Percentiles rank a stretch among this genome's conserved stretches.
Conservation (phyloP, 2,888 invertebrate genomes). For the Perizoma affinitatum region DNA sequence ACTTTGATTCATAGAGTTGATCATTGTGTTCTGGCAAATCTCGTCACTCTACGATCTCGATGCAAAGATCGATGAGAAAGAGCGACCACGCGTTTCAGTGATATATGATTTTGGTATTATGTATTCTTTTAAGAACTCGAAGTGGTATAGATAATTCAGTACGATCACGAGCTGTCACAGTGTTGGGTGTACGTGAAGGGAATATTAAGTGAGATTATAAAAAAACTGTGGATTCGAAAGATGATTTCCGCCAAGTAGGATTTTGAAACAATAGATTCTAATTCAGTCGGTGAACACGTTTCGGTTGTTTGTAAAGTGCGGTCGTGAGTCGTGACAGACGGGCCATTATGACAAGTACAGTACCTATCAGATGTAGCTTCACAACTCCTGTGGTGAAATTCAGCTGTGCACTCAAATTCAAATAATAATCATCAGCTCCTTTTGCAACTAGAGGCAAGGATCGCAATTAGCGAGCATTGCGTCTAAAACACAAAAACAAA, state of each 20-base stretch:
- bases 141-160: not conserved
- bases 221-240: conserved; percentile 20
- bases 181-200: conserved; percentile 1
- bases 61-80: too few species aligned
- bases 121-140: too few species aligned
- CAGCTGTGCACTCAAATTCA: not conserved
- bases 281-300: conserved; percentile 49
- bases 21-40: not conserved
- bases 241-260: conserved; percentile 22
- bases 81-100: not conserved
- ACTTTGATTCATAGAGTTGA: conserved; percentile 17
- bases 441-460: too few species aligned
- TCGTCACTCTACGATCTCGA: too few species aligned
- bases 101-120: too few species aligned
- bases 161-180: not conserved
- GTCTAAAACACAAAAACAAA: too few species aligned
- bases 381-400: conserved; percentile 5
- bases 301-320: conserved; percentile 46
- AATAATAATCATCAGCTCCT: too few species aligned
- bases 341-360: conserved; percentile 40
- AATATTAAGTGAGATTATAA: conserved; percentile 2
- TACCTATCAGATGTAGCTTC: conserved; percentile 15
- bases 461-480: too few species aligned
- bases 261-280: conserved; percentile 42
- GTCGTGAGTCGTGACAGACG: conserved; percentile 63